Evolutionary conservation across 2,888 invertebrate genomes (phyloP).

Genomic region (Pseudococcus viburni): DNA sequence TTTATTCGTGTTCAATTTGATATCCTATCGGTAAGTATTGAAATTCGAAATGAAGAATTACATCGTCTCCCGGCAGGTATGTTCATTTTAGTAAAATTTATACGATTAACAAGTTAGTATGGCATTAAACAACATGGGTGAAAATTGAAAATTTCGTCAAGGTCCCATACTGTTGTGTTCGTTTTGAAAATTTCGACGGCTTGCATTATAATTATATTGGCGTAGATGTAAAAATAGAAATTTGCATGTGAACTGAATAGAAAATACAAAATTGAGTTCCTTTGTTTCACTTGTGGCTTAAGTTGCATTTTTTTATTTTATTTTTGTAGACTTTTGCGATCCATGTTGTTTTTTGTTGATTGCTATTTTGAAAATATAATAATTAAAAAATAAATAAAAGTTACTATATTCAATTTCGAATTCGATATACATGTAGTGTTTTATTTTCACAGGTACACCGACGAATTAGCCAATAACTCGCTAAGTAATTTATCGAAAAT

Average conservation of each 20-base stretch:
- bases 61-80: background rate
- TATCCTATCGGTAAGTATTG: slow-evolving; percentile 1
- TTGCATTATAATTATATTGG: background rate
- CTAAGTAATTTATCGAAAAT: slow-evolving; percentile 59
- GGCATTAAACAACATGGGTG: slow-evolving; percentile 44
- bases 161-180: background rate
- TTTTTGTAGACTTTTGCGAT: slow-evolving; percentile 32
- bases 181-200: background rate
- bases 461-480: slow-evolving; percentile 51
- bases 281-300: background rate
- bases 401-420: background rate
- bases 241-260: slow-evolving; percentile 33
- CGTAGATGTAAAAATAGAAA: slow-evolving; percentile 23
- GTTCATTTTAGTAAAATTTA: slow-evolving; percentile 12
- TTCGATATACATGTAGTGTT: background rate
- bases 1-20: background rate
- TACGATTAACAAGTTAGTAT: background rate
- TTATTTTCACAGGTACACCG: slow-evolving; percentile 25
- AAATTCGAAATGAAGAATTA: background rate
- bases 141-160: background rate
- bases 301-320: slow-evolving; percentile 38
- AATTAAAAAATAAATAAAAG: background rate
- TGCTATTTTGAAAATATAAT: background rate
- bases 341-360: slow-evolving; percentile 51
- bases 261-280: background rate